Evolutionary conservation across 2,888 invertebrate genomes (phyloP), one percentile per base, ranked within the genome.

Genomic region (Hydrotaea diabolus): DNA sequence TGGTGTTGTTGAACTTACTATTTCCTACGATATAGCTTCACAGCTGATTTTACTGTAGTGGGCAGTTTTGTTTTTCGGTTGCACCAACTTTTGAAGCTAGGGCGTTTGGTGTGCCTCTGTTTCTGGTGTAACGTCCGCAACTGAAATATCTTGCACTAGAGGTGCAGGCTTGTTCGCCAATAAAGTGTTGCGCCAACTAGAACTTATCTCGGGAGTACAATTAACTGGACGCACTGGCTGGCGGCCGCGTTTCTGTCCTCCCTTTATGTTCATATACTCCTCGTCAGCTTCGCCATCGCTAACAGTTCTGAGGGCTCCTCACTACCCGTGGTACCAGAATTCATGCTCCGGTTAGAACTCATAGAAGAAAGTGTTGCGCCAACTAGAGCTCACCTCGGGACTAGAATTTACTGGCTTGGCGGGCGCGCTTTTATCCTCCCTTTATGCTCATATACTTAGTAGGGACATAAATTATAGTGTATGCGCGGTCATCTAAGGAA

Each of bases 201-300:
- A 96, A 83, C 96, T 96, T 97, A 98, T 97, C 93, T 98, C 98
- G 0, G 97, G 97, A 88, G 97, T 97, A 74, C 97, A 97, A 94
- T 97, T 97, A 59, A 97, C 97, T 84, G 97, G 94, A 0, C 97
- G 94, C 81, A 98, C 97, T 9, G 97, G 97, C 93, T 97, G 97
- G 13, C 97, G 94, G 0, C 95, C 94, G 88, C 91, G 88, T 69
- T 89, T 87, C 55, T 93, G 93, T 83, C 93, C 94, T 88, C 93
- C 92, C n/a, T 90, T 91, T 71, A 91, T 90, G 0, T 88, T 87
- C 62, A 91, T 31, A 93, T 92, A 80, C 86, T 94, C 94, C 53
- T 92, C 92, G 87, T 94, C 94, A 9, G 93, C 89, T 19, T n/a
- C n/a, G n/a, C n/a, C n/a, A n/a, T n/a, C n/a, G n/a, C n/a, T n/a